Evolutionary conservation across 2,113 vertebrate species (phyloP), one percentile per base, ranked within the genome.

Genomic region (Paramisgurnus dabryanus): DNA sequence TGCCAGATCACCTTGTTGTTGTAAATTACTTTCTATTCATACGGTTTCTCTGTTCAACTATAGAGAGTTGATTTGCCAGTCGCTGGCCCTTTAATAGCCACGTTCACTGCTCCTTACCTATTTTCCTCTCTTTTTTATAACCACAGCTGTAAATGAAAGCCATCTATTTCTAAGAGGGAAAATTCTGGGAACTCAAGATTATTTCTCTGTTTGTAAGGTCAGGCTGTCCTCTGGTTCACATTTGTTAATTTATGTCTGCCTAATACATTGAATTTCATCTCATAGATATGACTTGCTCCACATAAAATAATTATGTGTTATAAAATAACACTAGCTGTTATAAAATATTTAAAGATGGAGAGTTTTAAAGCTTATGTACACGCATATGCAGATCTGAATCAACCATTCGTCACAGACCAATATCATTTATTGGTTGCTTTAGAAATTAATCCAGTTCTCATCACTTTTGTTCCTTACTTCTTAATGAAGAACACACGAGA

Each of bases 61-160:
- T 49, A 40, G 50, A 10, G 53, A n/a, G 70, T 73, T 73, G 39
- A 73, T 58, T 71, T 71, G 68, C 49, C 27, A 57, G 15, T 10
- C 11, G 18, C 27, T 40, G 27, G 10, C 27, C 55, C 39, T 74
- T 74, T 74, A 58, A 57, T 72, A 72, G 49, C 49, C 69, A 45
- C n/a, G 60, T 60, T 60, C 55, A 61, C 55, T 5, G n/a, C 55
- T 49, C 27, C 66, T 41, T 12, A 27, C 40, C 7, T 45, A 74
- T 61, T 61, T 74, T 27, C 60, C 40, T 74, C 39, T n/a, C n/a
- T 27, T 64, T 57, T 73, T 74, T 45, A 73, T 73, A 43, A 60
- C 55, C 70, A 43, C 70, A 22, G 70, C 50, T 45, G 34, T 60
- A 73, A 73, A 45, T 73, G 55, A 45, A 60, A 73, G 18, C n/a